phyloP scores from a whole-genome alignment of 2,113 vertebrate genomes.

The Anhinga anhinga region DNA sequence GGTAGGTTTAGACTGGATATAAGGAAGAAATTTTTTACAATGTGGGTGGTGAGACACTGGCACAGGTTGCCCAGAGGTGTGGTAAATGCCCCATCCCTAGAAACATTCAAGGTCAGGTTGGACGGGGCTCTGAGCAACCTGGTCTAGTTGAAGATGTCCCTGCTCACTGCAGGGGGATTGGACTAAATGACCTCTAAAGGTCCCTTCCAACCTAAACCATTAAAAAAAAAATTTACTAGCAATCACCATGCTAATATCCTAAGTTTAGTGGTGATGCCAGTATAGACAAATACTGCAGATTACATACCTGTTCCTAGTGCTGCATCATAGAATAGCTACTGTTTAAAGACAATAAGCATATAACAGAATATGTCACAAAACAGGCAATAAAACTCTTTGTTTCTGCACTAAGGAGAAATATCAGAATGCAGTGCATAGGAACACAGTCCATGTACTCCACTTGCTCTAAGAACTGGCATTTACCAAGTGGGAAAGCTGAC shows the following conservation, averaged over 20 bases:
- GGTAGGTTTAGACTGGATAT: too few species aligned
- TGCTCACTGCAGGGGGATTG: too few species aligned
- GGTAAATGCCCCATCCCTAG: too few species aligned
- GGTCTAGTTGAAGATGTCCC: too few species aligned
- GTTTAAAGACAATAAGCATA: background rate
- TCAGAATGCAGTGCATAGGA: background rate
- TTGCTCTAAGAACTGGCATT: background rate
- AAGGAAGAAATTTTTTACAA: too few species aligned
- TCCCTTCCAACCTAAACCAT: too few species aligned
- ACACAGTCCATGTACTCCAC: background rate
- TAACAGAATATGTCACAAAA: background rate
- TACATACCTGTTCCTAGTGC: background rate
- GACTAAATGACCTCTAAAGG: too few species aligned
- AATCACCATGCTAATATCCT: background rate
- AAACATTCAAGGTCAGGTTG: too few species aligned
- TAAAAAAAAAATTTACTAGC: too few species aligned
- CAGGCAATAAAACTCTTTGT: background rate
- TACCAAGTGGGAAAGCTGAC: background rate
- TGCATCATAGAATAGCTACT: background rate
- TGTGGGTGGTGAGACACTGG: too few species aligned
- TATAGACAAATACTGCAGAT: background rate
- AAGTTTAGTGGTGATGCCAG: background rate
- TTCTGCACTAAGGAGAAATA: background rate
- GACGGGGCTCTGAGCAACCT: too few species aligned
- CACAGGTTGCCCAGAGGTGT: too few species aligned